Conservation (phyloP, 2,888 invertebrate species). For the Hipparchia sbordonii region DNA sequence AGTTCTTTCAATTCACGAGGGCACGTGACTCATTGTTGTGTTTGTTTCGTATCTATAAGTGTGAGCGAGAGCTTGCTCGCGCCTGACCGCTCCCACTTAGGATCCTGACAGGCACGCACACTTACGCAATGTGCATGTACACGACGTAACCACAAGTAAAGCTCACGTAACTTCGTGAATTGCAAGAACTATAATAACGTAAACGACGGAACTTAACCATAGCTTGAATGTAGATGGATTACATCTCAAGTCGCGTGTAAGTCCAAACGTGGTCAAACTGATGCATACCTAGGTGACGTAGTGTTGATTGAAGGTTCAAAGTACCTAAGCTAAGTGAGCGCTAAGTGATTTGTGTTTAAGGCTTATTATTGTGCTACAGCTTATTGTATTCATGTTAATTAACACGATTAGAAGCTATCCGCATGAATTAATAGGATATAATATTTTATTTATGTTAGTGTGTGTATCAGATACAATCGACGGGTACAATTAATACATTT, state of each 20-base stretch:
- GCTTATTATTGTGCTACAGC: constrained; percentile 24
- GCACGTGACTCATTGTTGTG: too few relatives aligned
- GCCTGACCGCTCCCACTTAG: too few relatives aligned
- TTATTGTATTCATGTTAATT: constrained; percentile 5
- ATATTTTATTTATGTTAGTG: constrained; percentile 17
- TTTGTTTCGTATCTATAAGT: too few relatives aligned
- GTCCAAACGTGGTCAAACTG: background rate
- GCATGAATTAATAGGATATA: constrained; percentile 16
- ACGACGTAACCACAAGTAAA: too few relatives aligned
- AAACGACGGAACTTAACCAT: too few relatives aligned
- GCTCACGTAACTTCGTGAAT: too few relatives aligned
- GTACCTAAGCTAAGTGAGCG: constrained; percentile 20
- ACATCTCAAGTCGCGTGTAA: background rate
- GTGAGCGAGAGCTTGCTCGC: too few relatives aligned
- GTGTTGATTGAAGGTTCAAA: constrained; percentile 38
- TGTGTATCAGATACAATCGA: constrained; percentile 27
- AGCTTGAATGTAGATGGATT: too few relatives aligned
- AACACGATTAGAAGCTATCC: constrained; percentile 10
- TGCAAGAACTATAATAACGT: too few relatives aligned
- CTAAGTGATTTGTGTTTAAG: constrained; percentile 12
- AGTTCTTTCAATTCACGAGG: too few relatives aligned
- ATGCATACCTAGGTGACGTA: constrained; percentile 20
- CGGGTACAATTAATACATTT: constrained; percentile 34
- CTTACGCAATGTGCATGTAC: too few relatives aligned
- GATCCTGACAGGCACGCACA: too few relatives aligned